These are phyloP conservation scores for Drosophila elegans DNA, from an alignment of 1,140 invertebrate species.

Conservation along the genomic window DNA sequence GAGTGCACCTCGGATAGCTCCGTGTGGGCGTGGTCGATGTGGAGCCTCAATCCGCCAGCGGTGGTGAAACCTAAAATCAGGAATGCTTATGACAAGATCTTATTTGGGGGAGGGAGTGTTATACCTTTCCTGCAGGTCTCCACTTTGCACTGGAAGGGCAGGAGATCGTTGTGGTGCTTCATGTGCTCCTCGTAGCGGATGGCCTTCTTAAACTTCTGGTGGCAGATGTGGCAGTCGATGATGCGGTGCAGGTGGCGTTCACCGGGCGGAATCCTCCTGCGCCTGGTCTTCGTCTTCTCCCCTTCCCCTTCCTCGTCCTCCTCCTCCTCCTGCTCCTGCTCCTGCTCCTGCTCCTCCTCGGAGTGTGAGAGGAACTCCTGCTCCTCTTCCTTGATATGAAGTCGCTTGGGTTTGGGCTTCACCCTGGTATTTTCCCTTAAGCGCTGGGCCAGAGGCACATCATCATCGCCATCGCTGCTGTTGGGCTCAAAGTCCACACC, in stretches of 20 bases:
- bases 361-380: conserved; percentile 10
- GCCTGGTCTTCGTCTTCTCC: conserved; percentile 46
- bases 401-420: conserved; percentile 14
- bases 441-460: conserved; percentile 69
- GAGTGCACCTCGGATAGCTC: conserved; percentile 71
- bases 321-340: conserved; percentile 21
- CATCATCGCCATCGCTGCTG: conserved; percentile 70
- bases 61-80: conserved; percentile 62
- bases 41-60: conserved; percentile 70
- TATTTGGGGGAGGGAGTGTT: too few species aligned
- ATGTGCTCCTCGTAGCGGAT: conserved; percentile 80
- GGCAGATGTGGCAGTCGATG: conserved; percentile 81
- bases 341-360: conserved; percentile 22
- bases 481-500: conserved; percentile 58
- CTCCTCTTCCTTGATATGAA: conserved; percentile 8
- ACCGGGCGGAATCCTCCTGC: conserved; percentile 53
- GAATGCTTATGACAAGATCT: not conserved
- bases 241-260: conserved; percentile 71
- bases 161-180: conserved; percentile 78
- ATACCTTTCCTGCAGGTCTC: conserved; percentile 69
- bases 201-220: conserved; percentile 80
- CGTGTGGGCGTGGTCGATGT: conserved; percentile 76
- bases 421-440: conserved; percentile 19
- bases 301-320: conserved; percentile 35
- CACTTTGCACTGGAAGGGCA: conserved; percentile 77